These are phyloP conservation scores for Drosophila monieri DNA, from an alignment of 2,888 invertebrate species.

Conservation along the genomic window DNA sequence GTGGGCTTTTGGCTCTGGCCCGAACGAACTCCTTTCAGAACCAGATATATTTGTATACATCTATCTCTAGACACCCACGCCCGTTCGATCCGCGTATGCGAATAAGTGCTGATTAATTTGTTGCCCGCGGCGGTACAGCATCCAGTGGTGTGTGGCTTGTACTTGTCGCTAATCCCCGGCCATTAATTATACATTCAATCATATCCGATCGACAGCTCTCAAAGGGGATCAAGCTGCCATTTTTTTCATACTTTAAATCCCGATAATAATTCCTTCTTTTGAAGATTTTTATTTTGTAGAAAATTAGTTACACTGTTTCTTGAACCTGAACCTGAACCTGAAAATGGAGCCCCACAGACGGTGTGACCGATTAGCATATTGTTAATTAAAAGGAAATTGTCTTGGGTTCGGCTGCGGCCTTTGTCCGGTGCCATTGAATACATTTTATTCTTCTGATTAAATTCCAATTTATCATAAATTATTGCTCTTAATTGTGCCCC, in stretches of 20 bases:
- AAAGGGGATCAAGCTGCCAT: conserved; percentile 7
- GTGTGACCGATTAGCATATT: conserved; percentile 37
- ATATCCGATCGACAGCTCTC: conserved; percentile 55
- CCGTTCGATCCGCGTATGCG: conserved; percentile 21
- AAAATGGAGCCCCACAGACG: conserved; percentile 10
- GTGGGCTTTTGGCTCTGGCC: conserved; percentile 4
- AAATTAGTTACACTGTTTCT: conserved; percentile 46
- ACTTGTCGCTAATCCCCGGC: conserved; percentile 71
- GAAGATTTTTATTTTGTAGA: conserved; percentile 4
- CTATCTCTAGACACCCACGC: conserved; percentile 64
- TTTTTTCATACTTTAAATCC: conserved; percentile 32
- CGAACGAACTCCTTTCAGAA: conserved; percentile 44
- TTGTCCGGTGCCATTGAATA: conserved; percentile 29
- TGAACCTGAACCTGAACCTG: conserved; percentile 40
- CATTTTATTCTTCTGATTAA: conserved; percentile 42
- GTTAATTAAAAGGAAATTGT: conserved; percentile 45
- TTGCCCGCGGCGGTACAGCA: conserved; percentile 62
- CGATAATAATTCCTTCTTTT: conserved; percentile 51
- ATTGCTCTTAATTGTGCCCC: conserved; percentile 55
- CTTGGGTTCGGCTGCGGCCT: conserved; percentile 28
- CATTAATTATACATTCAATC: conserved; percentile 77
- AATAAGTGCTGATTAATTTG: conserved; percentile 69
- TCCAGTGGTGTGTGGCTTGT: conserved; percentile 58
- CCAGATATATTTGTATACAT: conserved; percentile 29
- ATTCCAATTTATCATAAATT: conserved; percentile 49